Evolutionary conservation across 2,113 vertebrate genomes (phyloP), one percentile per base, ranked within the genome.

Genomic region (Gorsachius goisagi): DNA sequence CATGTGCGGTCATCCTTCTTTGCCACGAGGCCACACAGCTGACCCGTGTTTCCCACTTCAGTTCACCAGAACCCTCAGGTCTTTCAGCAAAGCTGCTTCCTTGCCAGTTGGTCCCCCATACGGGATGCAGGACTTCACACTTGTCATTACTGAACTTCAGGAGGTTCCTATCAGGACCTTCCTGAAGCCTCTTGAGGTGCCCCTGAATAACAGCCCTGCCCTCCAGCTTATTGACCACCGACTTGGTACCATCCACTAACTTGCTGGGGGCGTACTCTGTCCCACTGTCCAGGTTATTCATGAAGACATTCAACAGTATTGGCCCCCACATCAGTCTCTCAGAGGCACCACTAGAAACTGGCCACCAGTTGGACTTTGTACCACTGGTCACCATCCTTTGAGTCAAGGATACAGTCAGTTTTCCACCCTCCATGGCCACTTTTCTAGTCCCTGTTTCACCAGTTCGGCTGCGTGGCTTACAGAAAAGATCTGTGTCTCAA

Each of bases 191-290:
- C 41, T 23, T 68, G 67, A 22, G 21, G 28, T 74, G 44, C 22
- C 35, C 68, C 64, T 66, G 75, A 66, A 11, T 55, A 77, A 53
- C 17, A 62, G 27, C 27, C 28, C n/a, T 74, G 44, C 30, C 24
- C 28, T 68, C 20, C 41, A 62, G 50, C 53, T 5, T 20, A 15
- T 2, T 56, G 55, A 28, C 35, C 1, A 0, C 17, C 52, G 17
- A 0, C 27, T 11, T 24, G 32, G 22, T 64, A 12, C 28, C 15
- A 23, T 12, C 12, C 33, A 21, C 1, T 8, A 0, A n/a, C 32
- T 66, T 58, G 56, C 44, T 72, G 53, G 47, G 62, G 26, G 6
- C 5, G 1, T n/a, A 2, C 20, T 77, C 50, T 50, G 20, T 55
- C 20, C 35, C 53, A 9, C 13, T 33, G 13, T 50, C 60, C 22